Evolutionary conservation across 1,140 invertebrate species (phyloP).

Genomic region (Drosophila malerkotliana): DNA sequence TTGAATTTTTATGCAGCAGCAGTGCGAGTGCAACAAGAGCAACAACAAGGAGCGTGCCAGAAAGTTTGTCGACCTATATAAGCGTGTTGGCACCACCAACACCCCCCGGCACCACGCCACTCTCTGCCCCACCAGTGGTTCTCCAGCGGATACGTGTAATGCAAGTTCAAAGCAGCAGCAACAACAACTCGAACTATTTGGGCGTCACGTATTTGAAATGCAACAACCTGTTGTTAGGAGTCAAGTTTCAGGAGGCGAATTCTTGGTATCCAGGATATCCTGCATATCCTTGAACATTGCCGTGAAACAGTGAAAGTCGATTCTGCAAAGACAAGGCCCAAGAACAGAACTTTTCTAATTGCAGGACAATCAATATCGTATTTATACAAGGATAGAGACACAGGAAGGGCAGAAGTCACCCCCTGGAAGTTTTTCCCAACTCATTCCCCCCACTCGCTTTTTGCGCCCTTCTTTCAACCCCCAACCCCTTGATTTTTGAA

Average conservation of each 20-base stretch:
- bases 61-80: constrained; percentile 82
- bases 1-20: constrained; percentile 80
- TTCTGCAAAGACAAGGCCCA: constrained; percentile 3
- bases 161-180: constrained; percentile 70
- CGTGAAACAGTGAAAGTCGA: constrained; percentile 42
- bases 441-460: background rate
- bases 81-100: constrained; percentile 46
- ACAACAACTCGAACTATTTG: constrained; percentile 65
- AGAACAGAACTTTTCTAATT: constrained; percentile 52
- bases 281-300: constrained; percentile 27
- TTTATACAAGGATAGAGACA: constrained; percentile 16
- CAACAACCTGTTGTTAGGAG: constrained; percentile 76
- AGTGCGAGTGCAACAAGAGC: constrained; percentile 46
- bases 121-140: background rate
- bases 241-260: constrained; percentile 18
- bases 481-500: constrained; percentile 16
- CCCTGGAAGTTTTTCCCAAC: background rate
- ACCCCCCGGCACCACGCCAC: background rate
- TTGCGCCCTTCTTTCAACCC: background rate
- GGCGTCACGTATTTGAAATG: constrained; percentile 75
- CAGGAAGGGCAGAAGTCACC: constrained; percentile 23
- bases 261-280: constrained; percentile 27
- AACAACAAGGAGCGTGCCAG: constrained; percentile 64
- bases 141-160: constrained; percentile 72
- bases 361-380: constrained; percentile 53